phyloP scores from a whole-genome alignment of 1,140 invertebrate species.

The Oryctes rhinoceros region DNA sequence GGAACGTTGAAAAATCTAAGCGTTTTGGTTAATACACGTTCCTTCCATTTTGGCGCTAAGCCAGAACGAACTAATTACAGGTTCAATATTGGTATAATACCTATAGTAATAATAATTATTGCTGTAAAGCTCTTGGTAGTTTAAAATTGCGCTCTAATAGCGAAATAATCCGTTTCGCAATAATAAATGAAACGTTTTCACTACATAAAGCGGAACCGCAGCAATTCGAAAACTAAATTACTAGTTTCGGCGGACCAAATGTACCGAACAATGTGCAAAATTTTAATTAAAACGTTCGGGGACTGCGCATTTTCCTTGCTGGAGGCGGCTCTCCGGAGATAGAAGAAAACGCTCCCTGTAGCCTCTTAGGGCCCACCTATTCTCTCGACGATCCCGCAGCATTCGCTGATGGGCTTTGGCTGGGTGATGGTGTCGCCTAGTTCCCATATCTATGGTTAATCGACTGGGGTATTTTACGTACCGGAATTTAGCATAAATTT shows the following conservation, averaged over 20 bases:
- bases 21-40: too few species aligned
- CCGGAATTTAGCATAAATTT: slow-evolving; percentile 8
- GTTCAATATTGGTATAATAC: slow-evolving; percentile 13
- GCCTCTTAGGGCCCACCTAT: not conserved
- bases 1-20: too few species aligned
- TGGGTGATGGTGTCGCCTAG: not conserved
- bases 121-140: not conserved
- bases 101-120: slow-evolving; percentile 26
- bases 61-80: not conserved
- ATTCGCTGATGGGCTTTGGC: not conserved
- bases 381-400: not conserved
- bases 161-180: slow-evolving; percentile 26
- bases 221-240: slow-evolving; percentile 38
- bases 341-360: not conserved
- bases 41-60: too few species aligned
- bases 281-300: slow-evolving; percentile 35
- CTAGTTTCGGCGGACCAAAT: slow-evolving; percentile 31
- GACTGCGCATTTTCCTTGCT: slow-evolving; percentile 12
- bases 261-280: slow-evolving; percentile 35
- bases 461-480: slow-evolving; percentile 17
- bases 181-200: slow-evolving; percentile 29
- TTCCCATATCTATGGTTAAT: not conserved
- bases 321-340: not conserved
- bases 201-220: slow-evolving; percentile 14
- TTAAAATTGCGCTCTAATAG: slow-evolving; percentile 10